Percentiles rank a stretch among this genome's conserved stretches.
Evolutionary conservation across 2,888 invertebrate genomes (phyloP).

Genomic region (Corbicula japonica): DNA sequence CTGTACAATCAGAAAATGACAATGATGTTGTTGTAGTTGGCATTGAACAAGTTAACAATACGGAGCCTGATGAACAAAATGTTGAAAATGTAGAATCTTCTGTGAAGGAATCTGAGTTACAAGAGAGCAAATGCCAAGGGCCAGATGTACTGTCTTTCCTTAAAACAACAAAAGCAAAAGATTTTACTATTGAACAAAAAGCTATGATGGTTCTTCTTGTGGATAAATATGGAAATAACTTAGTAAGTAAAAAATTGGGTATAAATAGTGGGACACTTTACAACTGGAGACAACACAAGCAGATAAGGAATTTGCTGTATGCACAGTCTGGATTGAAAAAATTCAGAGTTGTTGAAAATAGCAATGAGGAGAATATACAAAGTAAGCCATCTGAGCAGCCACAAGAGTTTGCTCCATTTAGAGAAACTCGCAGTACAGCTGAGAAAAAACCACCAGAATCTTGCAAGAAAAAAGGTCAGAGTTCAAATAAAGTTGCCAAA

Average conservation of each 20-base stretch:
- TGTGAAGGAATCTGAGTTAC: too few species aligned
- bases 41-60: too few species aligned
- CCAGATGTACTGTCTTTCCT: conserved; percentile 55
- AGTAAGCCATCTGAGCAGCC: neutral
- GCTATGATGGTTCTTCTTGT: conserved; percentile 53
- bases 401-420: neutral
- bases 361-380: neutral
- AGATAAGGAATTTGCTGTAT: conserved; percentile 40
- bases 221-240: conserved; percentile 50
- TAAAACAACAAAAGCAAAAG: conserved; percentile 40
- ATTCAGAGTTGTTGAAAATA: neutral
- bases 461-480: too few species aligned
- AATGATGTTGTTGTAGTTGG: too few species aligned
- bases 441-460: neutral
- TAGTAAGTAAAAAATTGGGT: conserved; percentile 55
- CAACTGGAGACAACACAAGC: conserved; percentile 58
- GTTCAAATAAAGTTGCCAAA: too few species aligned
- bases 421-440: neutral
- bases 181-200: conserved; percentile 60
- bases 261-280: conserved; percentile 57
- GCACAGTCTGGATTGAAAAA: conserved; percentile 34
- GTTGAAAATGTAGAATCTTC: too few species aligned
- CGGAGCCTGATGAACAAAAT: too few species aligned
- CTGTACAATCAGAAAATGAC: neutral
- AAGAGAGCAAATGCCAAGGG: too few species aligned